Percentiles rank a stretch among this genome's conserved stretches.
Conservation (phyloP, 2,888 invertebrate species). For the Meganola albula region DNA sequence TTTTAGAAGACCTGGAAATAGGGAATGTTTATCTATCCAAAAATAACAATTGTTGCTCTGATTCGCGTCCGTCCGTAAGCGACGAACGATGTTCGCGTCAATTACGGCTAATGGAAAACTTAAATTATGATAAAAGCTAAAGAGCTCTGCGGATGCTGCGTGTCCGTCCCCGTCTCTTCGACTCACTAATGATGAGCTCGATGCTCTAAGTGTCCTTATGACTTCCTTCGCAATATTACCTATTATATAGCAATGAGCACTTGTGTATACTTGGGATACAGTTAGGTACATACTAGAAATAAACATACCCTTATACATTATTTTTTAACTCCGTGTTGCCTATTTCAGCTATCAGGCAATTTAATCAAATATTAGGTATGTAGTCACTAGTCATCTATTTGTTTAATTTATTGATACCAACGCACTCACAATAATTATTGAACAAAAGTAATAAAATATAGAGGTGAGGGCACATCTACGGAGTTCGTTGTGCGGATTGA, state of each 20-base stretch:
- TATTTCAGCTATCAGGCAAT: no score
- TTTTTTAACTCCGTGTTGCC: no score
- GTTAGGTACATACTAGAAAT: background rate
- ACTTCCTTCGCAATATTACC: slow-evolving; percentile 1
- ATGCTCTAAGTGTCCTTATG: slow-evolving; percentile 19
- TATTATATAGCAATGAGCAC: background rate
- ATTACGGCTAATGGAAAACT: slow-evolving; percentile 77
- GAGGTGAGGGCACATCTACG: slow-evolving; percentile 16
- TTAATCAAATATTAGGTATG: no score
- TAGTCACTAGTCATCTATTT: no score
- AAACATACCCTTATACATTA: background rate
- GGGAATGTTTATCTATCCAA: slow-evolving; percentile 71
- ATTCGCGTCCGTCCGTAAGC: slow-evolving; percentile 68
- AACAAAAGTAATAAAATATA: no score
- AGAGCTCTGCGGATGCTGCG: slow-evolving; percentile 59
- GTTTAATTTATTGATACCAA: no score
- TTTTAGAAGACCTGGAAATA: slow-evolving; percentile 61
- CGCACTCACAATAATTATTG: no score
- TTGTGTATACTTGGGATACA: background rate
- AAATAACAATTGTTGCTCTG: slow-evolving; percentile 66
- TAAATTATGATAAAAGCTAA: slow-evolving; percentile 77
- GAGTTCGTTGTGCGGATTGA: slow-evolving; percentile 30
- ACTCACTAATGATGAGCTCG: slow-evolving; percentile 32
- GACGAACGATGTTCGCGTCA: slow-evolving; percentile 76
- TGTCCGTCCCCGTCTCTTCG: slow-evolving; percentile 37